phyloP scores from a whole-genome alignment of 92 coral and sea anemone genomes.

The Diadumene lineata region DNA sequence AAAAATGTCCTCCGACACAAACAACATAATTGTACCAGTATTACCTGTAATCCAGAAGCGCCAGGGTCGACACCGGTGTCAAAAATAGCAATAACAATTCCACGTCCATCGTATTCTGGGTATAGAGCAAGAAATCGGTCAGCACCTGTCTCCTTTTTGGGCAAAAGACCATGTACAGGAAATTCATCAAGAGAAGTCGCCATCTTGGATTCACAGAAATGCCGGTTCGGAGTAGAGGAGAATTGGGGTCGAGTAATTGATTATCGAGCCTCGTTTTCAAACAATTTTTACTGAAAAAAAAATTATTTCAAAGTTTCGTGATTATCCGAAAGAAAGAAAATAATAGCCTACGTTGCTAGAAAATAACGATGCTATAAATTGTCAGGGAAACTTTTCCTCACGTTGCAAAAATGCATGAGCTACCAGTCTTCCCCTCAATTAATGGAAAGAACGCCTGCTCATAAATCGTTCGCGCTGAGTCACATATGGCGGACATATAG shows the following conservation, averaged over 20 bases:
- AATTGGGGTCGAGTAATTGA: slow-evolving; percentile 10
- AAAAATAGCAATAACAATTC: slow-evolving; percentile 85
- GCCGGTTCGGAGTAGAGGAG: not conserved
- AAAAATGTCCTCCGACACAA: too few species aligned
- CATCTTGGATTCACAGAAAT: slow-evolving; percentile 49
- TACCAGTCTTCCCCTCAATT: too few species aligned
- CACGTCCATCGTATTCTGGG: slow-evolving; percentile 94
- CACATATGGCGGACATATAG: slow-evolving; percentile 1
- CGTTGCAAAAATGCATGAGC: too few species aligned
- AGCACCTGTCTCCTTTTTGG: slow-evolving; percentile 92
- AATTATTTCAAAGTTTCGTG: not conserved
- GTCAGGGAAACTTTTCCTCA: too few species aligned
- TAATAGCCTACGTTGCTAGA: too few species aligned
- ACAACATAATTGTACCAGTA: too few species aligned
- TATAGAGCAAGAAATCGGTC: slow-evolving; percentile 83
- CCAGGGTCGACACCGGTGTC: slow-evolving; percentile 99
- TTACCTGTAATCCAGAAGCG: slow-evolving; percentile 90
- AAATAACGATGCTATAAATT: too few species aligned
- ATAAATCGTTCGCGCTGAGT: slow-evolving; percentile 21
- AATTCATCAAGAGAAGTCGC: slow-evolving; percentile 77
- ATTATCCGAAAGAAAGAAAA: too few species aligned
- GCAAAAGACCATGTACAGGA: slow-evolving; percentile 91
- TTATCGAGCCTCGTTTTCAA: slow-evolving; percentile 8
- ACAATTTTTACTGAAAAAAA: not conserved
- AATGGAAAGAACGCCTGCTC: slow-evolving; percentile 34